Conservation (phyloP, 1,140 invertebrate genomes). For the Bicyclus anynana region DNA sequence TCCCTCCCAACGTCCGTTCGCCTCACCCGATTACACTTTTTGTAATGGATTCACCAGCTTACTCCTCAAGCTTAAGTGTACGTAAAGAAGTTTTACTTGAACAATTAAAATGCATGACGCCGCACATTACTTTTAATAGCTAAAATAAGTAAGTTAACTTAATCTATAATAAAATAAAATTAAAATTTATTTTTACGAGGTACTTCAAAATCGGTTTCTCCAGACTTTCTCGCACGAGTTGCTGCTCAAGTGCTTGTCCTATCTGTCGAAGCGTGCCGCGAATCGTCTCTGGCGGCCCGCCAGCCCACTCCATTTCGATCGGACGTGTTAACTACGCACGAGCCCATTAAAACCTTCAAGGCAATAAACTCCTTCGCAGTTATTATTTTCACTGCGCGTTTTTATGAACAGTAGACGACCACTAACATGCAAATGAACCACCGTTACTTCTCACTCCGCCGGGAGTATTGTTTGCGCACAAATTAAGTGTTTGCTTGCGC, state of each 20-base stretch:
- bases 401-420: slow-evolving; percentile 43
- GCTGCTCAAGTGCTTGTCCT: background rate
- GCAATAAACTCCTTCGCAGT: slow-evolving; percentile 40
- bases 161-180: too few relatives aligned
- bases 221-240: too few relatives aligned
- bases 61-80: too few relatives aligned
- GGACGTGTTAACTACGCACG: slow-evolving; percentile 33
- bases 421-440: slow-evolving; percentile 54
- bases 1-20: too few relatives aligned
- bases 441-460: slow-evolving; percentile 39
- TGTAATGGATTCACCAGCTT: too few relatives aligned
- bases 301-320: slow-evolving; percentile 21
- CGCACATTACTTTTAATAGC: too few relatives aligned
- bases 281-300: background rate
- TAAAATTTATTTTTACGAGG: too few relatives aligned
- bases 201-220: too few relatives aligned
- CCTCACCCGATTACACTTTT: too few relatives aligned
- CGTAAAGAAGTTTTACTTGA: too few relatives aligned
- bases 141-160: too few relatives aligned
- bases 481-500: background rate
- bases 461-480: background rate
- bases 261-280: background rate
- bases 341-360: slow-evolving; percentile 42
- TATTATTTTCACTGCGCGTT: slow-evolving; percentile 43
- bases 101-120: too few relatives aligned